Conservation (phyloP, 1,140 invertebrate genomes). For the Homalodisca vitripennis region DNA sequence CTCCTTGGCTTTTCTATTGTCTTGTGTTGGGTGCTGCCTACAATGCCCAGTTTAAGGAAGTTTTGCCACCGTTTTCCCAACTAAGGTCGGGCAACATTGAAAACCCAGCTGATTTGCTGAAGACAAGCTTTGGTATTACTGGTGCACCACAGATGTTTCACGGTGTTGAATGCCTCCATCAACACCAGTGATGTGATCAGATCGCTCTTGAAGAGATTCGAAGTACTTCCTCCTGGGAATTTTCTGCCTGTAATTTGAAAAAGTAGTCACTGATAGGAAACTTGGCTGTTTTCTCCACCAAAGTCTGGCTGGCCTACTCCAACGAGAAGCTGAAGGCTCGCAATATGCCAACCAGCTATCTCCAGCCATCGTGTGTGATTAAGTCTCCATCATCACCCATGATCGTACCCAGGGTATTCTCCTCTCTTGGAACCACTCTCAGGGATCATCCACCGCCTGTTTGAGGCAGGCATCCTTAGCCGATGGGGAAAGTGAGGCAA, state of each 20-base stretch:
- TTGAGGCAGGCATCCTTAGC: constrained; percentile 38
- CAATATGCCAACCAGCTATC: constrained; percentile 31
- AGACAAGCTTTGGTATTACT: constrained; percentile 37
- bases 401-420: constrained; percentile 38
- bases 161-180: constrained; percentile 39
- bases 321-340: constrained; percentile 31
- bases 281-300: constrained; percentile 38
- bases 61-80: constrained; percentile 41
- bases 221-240: constrained; percentile 38
- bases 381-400: constrained; percentile 38
- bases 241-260: constrained; percentile 34
- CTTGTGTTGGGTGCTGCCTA: constrained; percentile 41
- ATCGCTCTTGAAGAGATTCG: constrained; percentile 37
- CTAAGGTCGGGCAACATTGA: constrained; percentile 38
- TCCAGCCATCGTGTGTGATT: constrained; percentile 37
- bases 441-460: constrained; percentile 32
- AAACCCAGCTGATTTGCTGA: constrained; percentile 34
- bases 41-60: constrained; percentile 42
- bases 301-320: constrained; percentile 35
- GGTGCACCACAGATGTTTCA: constrained; percentile 42
- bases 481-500: constrained; percentile 32
- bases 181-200: constrained; percentile 36
- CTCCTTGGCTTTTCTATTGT: constrained; percentile 40
- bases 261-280: constrained; percentile 35
- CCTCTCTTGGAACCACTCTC: constrained; percentile 37